A percentile compares a stretch with the other conserved stretches of the same genome.
Evolutionary conservation across 2,113 vertebrate genomes (phyloP).

Genomic region (Trochalopteron elliotii): DNA sequence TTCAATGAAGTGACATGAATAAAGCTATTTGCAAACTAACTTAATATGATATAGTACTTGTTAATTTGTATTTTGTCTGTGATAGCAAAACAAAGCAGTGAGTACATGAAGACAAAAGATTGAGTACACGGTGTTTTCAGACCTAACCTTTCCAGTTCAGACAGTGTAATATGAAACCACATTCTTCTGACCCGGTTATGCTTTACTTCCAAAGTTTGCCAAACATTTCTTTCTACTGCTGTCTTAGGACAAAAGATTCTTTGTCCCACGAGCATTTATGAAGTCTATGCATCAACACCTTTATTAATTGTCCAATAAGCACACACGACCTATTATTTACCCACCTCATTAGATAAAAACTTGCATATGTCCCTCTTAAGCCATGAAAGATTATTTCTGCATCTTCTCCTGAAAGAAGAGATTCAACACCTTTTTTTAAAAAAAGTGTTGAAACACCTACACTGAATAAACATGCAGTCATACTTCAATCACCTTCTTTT

Average conservation of each 20-base stretch:
- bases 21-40: neutral
- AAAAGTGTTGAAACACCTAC: neutral
- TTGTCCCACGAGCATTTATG: neutral
- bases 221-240: neutral
- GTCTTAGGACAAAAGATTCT: neutral
- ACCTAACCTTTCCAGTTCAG: neutral
- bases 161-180: neutral
- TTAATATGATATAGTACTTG: neutral
- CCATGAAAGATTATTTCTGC: neutral
- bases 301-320: neutral
- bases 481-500: neutral
- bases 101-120: neutral
- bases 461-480: neutral
- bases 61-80: neutral
- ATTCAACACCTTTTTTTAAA: neutral
- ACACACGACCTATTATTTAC: constrained; percentile 22
- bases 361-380: neutral
- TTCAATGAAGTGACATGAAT: neutral
- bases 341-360: neutral
- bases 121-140: neutral
- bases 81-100: neutral
- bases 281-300: constrained; percentile 8
- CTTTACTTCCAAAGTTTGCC: neutral
- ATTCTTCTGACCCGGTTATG: neutral
- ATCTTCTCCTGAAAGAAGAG: neutral